Conservation (phyloP, 2,113 vertebrate genomes). For the Elephas maximus region DNA sequence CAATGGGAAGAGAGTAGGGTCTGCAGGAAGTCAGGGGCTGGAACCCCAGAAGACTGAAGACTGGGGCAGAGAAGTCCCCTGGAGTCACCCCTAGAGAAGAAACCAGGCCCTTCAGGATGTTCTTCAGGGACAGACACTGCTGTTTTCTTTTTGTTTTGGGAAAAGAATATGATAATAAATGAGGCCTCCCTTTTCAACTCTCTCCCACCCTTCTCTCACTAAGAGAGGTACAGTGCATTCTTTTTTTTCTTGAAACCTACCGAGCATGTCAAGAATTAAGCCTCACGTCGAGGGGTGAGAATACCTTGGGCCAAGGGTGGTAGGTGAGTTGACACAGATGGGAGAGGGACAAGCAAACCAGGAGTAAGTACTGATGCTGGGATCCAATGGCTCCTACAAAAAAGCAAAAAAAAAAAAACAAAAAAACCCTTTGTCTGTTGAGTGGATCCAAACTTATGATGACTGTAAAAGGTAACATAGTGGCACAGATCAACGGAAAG, state of each 20-base stretch:
- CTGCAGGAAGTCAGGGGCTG: too few species aligned
- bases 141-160: too few species aligned
- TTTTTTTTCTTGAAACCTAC: background rate
- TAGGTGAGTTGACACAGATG: background rate
- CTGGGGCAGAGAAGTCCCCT: too few species aligned
- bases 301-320: background rate
- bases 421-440: too few species aligned
- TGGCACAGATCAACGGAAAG: background rate
- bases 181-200: too few species aligned
- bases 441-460: too few species aligned
- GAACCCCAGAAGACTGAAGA: too few species aligned
- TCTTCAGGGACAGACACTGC: too few species aligned
- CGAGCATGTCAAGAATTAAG: background rate
- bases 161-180: too few species aligned
- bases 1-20: background rate
- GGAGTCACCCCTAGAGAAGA: too few species aligned
- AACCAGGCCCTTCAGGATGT: too few species aligned
- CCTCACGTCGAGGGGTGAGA: background rate
- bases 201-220: background rate
- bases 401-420: too few species aligned
- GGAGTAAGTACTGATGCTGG: background rate
- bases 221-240: background rate
- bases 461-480: background rate
- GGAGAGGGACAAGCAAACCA: background rate
- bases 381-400: background rate